Base-by-base conservation (phyloP, 2,888 invertebrate genomes). In the Dicyrtoma fusca region DNA sequence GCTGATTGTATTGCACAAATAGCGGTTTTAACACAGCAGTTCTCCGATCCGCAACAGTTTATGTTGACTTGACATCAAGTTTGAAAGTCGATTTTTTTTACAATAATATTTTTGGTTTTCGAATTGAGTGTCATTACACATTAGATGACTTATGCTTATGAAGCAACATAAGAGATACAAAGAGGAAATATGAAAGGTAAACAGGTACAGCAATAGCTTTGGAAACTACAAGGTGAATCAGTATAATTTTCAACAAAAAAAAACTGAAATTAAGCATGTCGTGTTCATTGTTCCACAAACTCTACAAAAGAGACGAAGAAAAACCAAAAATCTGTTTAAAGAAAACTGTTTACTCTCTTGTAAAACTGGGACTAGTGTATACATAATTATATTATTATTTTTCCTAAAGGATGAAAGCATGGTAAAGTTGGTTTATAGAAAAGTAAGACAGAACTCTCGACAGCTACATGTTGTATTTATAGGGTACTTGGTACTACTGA, bases 1-100 rank as follows among this genome's bases (percentile, higher is more conserved):
- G 69, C 47, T 47, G 49, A 65, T 65, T 69, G 69, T 69, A 69
- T 69, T 69, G 69, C 69, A 69, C 69, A 44, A 44, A 21, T 55
- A 55, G 45, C 49, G 47, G 17, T 47, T 42, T 26, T 64, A 64
- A 51, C 64, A 49, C 62, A 63, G 62, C 44, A 63, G 17, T 44
- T 45, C 57, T 57, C 57, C 23, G 57, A 57, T 57, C 57, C 26
- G 23, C 57, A 57, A 21, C 34, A 34, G 3, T 53, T 21, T 10
- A 53, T 3, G 53, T 53, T 53, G 17, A 14, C 13, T 63, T 63
- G 21, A 63, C 62, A 63, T 45, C 62, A 45, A 63, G 44, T 63
- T 19, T 44, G 17, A 21, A 44, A 13, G 26, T 61, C 26, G 8
- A 34, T 34, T 5, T 34, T 5, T 34, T 34, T 34, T 34, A 34